phyloP scores from a whole-genome alignment of 1,140 invertebrate genomes.

The Wasmannia auropunctata region DNA sequence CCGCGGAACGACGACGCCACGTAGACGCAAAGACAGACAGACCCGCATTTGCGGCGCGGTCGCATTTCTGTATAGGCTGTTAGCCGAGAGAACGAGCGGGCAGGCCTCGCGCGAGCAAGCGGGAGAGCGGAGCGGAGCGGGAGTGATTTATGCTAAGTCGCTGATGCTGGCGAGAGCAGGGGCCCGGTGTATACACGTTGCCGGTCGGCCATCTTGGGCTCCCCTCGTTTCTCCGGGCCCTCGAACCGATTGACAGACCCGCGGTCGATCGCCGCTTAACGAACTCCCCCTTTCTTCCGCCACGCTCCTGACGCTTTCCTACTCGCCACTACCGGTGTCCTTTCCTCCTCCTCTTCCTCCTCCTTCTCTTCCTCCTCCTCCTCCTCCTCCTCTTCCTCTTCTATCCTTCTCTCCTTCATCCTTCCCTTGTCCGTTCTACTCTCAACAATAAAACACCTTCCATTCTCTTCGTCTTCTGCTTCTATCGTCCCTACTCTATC shows the following conservation, averaged over 20 bases:
- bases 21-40: conserved; percentile 54
- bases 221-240: conserved; percentile 70
- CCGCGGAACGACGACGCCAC: conserved; percentile 25
- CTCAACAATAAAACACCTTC: conserved; percentile 49
- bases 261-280: conserved; percentile 69
- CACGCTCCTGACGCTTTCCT: conserved; percentile 50
- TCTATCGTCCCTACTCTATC: conserved; percentile 32
- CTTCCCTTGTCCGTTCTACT: not conserved
- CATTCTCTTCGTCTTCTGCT: conserved; percentile 35
- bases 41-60: conserved; percentile 56
- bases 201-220: conserved; percentile 73
- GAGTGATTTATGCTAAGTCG: conserved; percentile 77
- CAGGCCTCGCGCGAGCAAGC: conserved; percentile 19
- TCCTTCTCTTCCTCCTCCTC: not conserved
- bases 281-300: conserved; percentile 66
- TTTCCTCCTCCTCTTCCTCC: not conserved
- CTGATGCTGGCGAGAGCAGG: conserved; percentile 73
- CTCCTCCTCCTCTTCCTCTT: not conserved
- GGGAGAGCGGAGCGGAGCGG: conserved; percentile 66
- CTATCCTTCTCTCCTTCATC: not conserved
- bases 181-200: conserved; percentile 71
- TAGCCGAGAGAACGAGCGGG: conserved; percentile 60
- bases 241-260: conserved; percentile 74
- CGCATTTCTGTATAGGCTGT: conserved; percentile 68
- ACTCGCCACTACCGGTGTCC: conserved; percentile 45